These are phyloP conservation scores for Cynodonichthys magdalenae DNA, from an alignment of 2,797 vertebrate species.

Conservation along the genomic window DNA sequence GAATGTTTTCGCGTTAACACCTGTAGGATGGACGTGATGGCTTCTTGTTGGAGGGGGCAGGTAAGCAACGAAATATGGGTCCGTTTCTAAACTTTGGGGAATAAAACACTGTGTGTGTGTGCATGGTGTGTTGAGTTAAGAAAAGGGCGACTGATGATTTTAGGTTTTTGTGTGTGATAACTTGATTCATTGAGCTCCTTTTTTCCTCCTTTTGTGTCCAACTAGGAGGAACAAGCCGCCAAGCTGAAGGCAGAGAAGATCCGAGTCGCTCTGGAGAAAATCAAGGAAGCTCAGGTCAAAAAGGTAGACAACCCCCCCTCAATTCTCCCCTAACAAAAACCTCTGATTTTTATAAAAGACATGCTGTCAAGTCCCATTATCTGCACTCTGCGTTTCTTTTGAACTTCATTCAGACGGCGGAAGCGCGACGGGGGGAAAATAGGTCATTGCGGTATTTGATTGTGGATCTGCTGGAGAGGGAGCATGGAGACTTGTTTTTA, in stretches of 20 bases:
- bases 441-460: slow-evolving; percentile 79
- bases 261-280: slow-evolving; percentile 94
- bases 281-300: slow-evolving; percentile 98
- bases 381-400: slow-evolving; percentile 53
- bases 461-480: slow-evolving; percentile 43
- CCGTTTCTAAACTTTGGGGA: slow-evolving; percentile 24
- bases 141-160: slow-evolving; percentile 8
- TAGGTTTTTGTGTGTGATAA: slow-evolving; percentile 3
- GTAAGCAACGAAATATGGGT: slow-evolving; percentile 51
- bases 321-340: not conserved
- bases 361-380: slow-evolving; percentile 26
- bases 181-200: slow-evolving; percentile 12
- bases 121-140: slow-evolving; percentile 27
- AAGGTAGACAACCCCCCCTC: slow-evolving; percentile 80
- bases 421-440: slow-evolving; percentile 65
- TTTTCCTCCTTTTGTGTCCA: slow-evolving; percentile 15
- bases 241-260: slow-evolving; percentile 97
- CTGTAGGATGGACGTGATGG: slow-evolving; percentile 78
- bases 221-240: slow-evolving; percentile 95
- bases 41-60: slow-evolving; percentile 83
- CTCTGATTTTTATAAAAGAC: not conserved
- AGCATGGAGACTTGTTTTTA: slow-evolving; percentile 21
- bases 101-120: slow-evolving; percentile 21
- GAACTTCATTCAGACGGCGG: slow-evolving; percentile 59
- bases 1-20: slow-evolving; percentile 16